phyloP scores from a whole-genome alignment of 1,140 invertebrate genomes.

The Ceratosolen solmsi region DNA sequence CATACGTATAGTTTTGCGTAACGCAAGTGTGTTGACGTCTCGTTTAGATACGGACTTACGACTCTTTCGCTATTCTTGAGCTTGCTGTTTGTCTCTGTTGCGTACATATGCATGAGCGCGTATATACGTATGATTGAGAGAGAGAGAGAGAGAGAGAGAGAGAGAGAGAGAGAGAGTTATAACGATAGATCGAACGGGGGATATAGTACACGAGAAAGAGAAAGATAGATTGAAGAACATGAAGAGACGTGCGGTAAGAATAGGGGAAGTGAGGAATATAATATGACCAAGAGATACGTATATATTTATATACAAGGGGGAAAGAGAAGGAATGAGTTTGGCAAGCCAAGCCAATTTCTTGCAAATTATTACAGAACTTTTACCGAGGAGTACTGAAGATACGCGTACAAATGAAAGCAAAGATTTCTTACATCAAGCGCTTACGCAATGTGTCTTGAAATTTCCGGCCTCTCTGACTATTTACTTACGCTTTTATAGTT shows the following conservation, averaged over 20 bases:
- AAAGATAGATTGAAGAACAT: background rate
- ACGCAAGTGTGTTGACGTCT: background rate
- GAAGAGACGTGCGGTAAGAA: background rate
- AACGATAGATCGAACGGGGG: background rate
- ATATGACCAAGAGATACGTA: too few species aligned
- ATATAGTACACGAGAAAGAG: too few species aligned
- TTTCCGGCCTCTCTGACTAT: background rate
- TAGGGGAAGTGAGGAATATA: background rate
- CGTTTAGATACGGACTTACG: background rate
- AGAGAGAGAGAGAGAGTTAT: background rate
- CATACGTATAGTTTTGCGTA: background rate
- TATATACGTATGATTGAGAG: background rate
- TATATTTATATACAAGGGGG: too few species aligned
- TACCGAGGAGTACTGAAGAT: background rate
- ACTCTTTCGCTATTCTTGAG: background rate
- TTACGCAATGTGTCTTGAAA: background rate
- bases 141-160: background rate
- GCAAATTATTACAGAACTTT: background rate
- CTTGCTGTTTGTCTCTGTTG: background rate
- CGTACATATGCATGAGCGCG: too few species aligned
- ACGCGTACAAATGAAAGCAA: background rate
- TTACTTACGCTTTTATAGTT: background rate
- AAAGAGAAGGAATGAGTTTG: background rate
- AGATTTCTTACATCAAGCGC: background rate
- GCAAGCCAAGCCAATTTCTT: background rate